These are phyloP conservation scores for Arrhamphus sclerolepis DNA, from an alignment of 2,797 vertebrate genomes.

Conservation along the genomic window DNA sequence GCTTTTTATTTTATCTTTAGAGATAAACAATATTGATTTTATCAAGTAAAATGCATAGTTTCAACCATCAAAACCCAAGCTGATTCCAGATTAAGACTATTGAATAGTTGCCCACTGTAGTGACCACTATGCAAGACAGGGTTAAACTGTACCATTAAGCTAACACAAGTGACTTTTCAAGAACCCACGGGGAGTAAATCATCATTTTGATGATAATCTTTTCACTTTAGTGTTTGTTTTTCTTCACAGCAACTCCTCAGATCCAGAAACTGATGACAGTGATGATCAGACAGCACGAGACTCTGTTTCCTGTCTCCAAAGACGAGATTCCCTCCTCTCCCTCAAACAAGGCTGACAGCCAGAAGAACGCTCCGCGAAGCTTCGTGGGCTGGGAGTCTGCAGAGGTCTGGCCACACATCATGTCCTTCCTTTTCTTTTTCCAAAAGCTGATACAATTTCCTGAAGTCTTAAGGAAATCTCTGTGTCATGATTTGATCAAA, in stretches of 20 bases:
- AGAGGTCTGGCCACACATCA: slow-evolving; percentile 69
- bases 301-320: slow-evolving; percentile 88
- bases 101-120: no score
- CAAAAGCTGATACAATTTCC: no score
- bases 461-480: no score
- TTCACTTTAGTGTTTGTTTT: slow-evolving; percentile 36
- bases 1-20: no score
- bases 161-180: neutral
- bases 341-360: slow-evolving; percentile 74
- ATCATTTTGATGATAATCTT: slow-evolving; percentile 21
- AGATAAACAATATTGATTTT: no score
- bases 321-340: slow-evolving; percentile 79
- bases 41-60: no score
- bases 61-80: no score
- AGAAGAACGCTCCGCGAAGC: slow-evolving; percentile 85
- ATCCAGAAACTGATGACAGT: slow-evolving; percentile 96
- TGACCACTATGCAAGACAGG: neutral
- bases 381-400: slow-evolving; percentile 94
- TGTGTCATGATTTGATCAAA: no score
- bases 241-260: slow-evolving; percentile 87
- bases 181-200: slow-evolving; percentile 1
- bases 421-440: no score
- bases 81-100: no score
- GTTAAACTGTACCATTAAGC: neutral
- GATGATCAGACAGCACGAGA: slow-evolving; percentile 91